Base-by-base conservation (phyloP, 2,888 invertebrate genomes). In the Lasioglossum zephyrum region DNA sequence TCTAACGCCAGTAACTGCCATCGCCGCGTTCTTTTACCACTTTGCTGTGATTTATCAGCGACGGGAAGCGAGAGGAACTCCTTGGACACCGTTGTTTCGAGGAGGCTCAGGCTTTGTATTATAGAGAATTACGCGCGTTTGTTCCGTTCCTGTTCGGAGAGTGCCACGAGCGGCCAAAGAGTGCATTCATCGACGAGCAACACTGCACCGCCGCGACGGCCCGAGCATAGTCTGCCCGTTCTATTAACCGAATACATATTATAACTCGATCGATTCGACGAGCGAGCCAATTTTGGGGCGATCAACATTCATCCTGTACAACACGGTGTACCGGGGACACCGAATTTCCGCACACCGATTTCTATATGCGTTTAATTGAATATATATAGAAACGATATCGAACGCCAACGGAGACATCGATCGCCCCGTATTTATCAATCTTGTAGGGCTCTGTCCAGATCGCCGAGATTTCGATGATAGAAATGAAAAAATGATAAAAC, bases 201-300 rank as follows among this genome's bases (percentile, higher is more conserved):
- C 82, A 70, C 89, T 87, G 83, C 72, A 76, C 72, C 57, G 70
- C 53, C 44, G 79, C 88, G 79, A 69, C 53, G 72, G 79, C 83
- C 57, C 47, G 80, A 81, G 77, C 79, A 79, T 84, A 87, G 81
- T 84, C 69, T 85, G 80, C 79, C 79, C 77, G 72, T 41, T 41
- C 39, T 79, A 82, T 84, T 82, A 81, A 85, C 53, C 82, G 83
- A 85, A 88, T 79, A 70, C 69, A 79, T 76, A 81, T 41, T 60
- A 60, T 60, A 82, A 47, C 86, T 90, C 91, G 90, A 90, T 91
- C 91, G 90, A 90, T 90, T 90, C 90, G 91, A 90, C 91, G 53
- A 79, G 90, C 90, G 90, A 87, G 90, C 85, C 90, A 85, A 82
- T 84, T 84, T 83, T 83, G 70, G 84, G 84, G 85, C 90, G 90